These are phyloP conservation scores for Gulo gulo DNA, from an alignment of 2,113 vertebrate species.

Conservation along the genomic window DNA sequence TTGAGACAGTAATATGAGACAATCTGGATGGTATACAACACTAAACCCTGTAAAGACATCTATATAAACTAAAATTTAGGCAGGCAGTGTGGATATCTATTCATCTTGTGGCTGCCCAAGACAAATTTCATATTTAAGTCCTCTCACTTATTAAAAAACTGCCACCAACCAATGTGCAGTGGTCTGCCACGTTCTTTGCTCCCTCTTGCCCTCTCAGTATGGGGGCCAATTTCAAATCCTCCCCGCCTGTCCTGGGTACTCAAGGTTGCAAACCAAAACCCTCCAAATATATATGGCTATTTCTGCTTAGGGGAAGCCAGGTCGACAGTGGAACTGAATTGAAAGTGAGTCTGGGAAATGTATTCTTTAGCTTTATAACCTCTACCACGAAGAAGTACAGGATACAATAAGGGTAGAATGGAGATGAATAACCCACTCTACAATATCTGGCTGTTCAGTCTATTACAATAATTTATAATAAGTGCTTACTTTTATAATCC, in stretches of 20 bases:
- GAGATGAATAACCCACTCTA: background rate
- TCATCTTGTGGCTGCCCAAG: background rate
- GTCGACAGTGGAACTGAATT: background rate
- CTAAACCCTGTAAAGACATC: background rate
- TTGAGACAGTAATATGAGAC: background rate
- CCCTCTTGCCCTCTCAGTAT: background rate
- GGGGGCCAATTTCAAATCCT: background rate
- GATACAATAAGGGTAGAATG: background rate
- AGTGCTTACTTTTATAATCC: background rate
- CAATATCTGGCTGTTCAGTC: background rate
- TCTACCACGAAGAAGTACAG: background rate
- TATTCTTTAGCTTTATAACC: background rate
- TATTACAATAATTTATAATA: background rate
- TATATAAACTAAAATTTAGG: background rate
- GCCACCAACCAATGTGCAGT: background rate
- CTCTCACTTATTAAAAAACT: background rate
- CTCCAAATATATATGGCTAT: background rate
- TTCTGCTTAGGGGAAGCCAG: background rate
- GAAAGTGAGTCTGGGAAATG: background rate
- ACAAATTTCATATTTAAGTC: background rate
- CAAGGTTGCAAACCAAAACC: no score
- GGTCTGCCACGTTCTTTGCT: background rate
- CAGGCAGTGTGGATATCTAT: fast-evolving
- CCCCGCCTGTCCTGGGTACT: fast-evolving
- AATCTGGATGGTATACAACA: background rate